These are phyloP conservation scores for Pholis gunnellus DNA, from an alignment of 2,113 vertebrate genomes.

Conservation along the genomic window DNA sequence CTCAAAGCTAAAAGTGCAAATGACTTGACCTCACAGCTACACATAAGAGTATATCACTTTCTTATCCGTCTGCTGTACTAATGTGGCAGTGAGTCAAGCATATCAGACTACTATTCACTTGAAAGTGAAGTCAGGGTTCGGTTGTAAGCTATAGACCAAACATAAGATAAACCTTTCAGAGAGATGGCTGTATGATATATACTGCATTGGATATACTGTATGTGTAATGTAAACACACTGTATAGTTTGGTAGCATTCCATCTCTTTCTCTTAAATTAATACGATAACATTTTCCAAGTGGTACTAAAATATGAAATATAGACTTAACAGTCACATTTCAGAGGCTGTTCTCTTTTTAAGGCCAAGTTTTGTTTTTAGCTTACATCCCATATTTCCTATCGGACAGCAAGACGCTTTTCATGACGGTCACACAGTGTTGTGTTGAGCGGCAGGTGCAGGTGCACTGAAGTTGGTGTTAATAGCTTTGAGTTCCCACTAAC, in stretches of 20 bases:
- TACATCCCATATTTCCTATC: not conserved
- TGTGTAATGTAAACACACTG: not conserved
- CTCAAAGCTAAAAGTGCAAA: conserved; percentile 5
- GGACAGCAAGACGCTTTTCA: not conserved
- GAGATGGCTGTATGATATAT: not conserved
- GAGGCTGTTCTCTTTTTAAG: too few relatives aligned
- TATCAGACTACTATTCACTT: conserved; percentile 21
- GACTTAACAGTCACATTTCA: not conserved
- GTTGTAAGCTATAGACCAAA: not conserved
- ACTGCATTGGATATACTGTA: not conserved
- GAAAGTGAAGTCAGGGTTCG: not conserved
- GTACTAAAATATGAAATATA: not conserved
- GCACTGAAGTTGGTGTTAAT: too few relatives aligned
- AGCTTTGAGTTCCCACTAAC: not conserved
- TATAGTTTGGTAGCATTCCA: not conserved
- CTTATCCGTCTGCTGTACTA: not conserved
- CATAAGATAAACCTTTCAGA: conserved; percentile 17
- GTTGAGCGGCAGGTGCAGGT: not conserved
- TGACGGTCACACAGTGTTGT: not conserved
- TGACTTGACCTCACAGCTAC: not conserved
- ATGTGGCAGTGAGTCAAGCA: not conserved
- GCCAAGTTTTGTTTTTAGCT: not conserved
- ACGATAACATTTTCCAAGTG: not conserved
- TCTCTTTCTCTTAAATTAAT: not conserved
- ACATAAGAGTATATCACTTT: not conserved